Evolutionary conservation across 2,888 invertebrate genomes (phyloP), one percentile per base, ranked within the genome.

Genomic region (Sphaeridia pumilis): DNA sequence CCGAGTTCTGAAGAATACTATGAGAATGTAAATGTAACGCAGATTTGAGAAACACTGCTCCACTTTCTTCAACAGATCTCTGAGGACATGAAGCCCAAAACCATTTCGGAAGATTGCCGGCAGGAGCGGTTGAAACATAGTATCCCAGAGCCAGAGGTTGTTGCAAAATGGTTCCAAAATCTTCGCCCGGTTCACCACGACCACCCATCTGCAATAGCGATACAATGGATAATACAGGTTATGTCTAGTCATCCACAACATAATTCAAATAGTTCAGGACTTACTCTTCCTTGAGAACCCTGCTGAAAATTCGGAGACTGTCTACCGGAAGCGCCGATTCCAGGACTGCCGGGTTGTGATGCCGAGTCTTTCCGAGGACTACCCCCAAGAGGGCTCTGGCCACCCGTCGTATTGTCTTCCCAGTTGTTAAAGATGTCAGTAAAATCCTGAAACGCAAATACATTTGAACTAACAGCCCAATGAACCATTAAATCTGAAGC

Each of bases 141-240:
- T 94, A 98, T 50, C 98, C 98, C 66, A 97, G 80, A 52, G 98
- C 98, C 62, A 99, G 78, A 10, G 98, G 98, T 74, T 99, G 98
- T 71, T 98, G 95, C 64, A 95, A 78, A 56, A 97, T 78, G 31
- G 87, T 83, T 43, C 89, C 87, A 55, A 88, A 84, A 72, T 88
- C 81, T 44, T 63, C 64, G 27, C 61, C 57, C 1, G 56, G 54
- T 49, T 63, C 63, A 28, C 59, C 56, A 25, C 63, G 42, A 22
- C 63, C 58, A 46, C 63, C 60, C 25, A 48, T 59, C 64, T 65
- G 41, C 17, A 27, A 26, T 17, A 5, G 46, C 2, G 45, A 48
- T 28, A 20, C 28, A 34, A 14, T 4, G n/a, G n/a, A n/a, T n/a
- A n/a, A n/a, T 10, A 26, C 3, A 3, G 28, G 10, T 25, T 3